Evolutionary conservation across 2,888 invertebrate genomes (phyloP).

Genomic region (Therioaphis trifolii): DNA sequence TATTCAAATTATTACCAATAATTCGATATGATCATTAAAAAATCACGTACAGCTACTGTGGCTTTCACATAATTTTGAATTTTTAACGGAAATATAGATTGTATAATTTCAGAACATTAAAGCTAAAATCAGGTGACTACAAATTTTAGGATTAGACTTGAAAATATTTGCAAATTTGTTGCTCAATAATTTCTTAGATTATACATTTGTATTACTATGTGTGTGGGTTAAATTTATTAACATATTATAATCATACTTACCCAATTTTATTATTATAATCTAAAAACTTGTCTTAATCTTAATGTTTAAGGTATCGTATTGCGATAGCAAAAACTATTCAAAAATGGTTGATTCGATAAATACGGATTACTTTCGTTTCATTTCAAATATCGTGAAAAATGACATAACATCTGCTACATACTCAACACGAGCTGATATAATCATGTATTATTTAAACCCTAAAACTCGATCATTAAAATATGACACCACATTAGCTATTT

Average conservation of each 20-base stretch:
- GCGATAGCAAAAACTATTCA: background rate
- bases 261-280: constrained; percentile 1
- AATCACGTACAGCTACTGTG: too few species aligned
- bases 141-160: too few species aligned
- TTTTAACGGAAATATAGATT: too few species aligned
- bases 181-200: too few species aligned
- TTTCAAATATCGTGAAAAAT: background rate
- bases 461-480: constrained; percentile 1
- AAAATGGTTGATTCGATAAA: background rate
- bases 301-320: constrained; percentile 15
- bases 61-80: too few species aligned
- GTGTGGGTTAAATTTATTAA: too few species aligned
- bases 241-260: background rate
- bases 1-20: too few species aligned
- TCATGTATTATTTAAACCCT: background rate
- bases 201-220: too few species aligned
- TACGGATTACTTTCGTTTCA: background rate
- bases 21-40: too few species aligned
- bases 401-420: background rate
- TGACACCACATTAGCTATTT: background rate
- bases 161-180: too few species aligned
- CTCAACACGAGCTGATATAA: background rate
- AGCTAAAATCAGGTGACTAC: too few species aligned
- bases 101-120: too few species aligned
- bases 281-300: background rate